phyloP scores from a whole-genome alignment of 2,888 invertebrate genomes.

The Ophraella communa region DNA sequence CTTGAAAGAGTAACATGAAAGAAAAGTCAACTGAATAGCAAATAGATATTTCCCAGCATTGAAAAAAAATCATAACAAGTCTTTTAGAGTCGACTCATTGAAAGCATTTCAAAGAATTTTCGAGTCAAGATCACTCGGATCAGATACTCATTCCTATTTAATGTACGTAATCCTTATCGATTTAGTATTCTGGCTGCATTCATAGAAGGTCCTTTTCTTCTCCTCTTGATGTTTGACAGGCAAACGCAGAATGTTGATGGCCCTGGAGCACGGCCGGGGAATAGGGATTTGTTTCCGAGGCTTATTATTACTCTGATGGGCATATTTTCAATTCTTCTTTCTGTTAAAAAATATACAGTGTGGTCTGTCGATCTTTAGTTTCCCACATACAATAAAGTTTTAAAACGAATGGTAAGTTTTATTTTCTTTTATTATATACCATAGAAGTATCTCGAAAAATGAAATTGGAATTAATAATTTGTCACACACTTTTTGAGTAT shows the following conservation, averaged over 20 bases:
- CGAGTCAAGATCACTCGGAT: slow-evolving; percentile 53
- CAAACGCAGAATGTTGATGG: slow-evolving; percentile 36
- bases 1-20: too few species aligned
- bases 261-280: slow-evolving; percentile 29
- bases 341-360: background rate
- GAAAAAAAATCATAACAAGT: slow-evolving; percentile 16
- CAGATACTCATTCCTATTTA: slow-evolving; percentile 47
- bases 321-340: slow-evolving; percentile 15
- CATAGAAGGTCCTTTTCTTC: slow-evolving; percentile 31
- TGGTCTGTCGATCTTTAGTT: too few species aligned
- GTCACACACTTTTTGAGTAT: too few species aligned
- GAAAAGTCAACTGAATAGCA: slow-evolving; percentile 2
- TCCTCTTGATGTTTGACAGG: slow-evolving; percentile 32
- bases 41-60: background rate
- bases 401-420: too few species aligned
- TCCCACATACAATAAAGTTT: too few species aligned
- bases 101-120: slow-evolving; percentile 50
- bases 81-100: slow-evolving; percentile 39
- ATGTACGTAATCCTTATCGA: slow-evolving; percentile 55
- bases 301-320: slow-evolving; percentile 33
- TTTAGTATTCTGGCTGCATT: slow-evolving; percentile 45
- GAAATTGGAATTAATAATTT: too few species aligned
- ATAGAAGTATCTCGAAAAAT: too few species aligned
- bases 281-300: slow-evolving; percentile 36
- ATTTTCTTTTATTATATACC: too few species aligned